A percentile compares a stretch with the other conserved stretches of the same genome.
Evolutionary conservation across 2,888 invertebrate genomes (phyloP).

Genomic region (Drosophila merina): DNA sequence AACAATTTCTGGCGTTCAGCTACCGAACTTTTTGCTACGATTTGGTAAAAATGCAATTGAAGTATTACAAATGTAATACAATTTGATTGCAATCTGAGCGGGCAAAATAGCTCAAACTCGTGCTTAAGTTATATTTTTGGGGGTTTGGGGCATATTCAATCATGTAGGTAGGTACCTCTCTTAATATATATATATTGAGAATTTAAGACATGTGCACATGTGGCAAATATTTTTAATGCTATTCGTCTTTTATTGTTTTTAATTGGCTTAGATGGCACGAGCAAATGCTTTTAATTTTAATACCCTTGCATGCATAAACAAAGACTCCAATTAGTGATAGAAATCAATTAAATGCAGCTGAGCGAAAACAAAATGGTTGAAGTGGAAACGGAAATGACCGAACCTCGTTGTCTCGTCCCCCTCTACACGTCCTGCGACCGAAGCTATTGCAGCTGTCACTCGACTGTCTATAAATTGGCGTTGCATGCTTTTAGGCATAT

Average conservation of each 20-base stretch:
- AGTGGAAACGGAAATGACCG: constrained; percentile 8
- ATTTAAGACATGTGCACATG: constrained; percentile 20
- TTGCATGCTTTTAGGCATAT: constrained; percentile 34
- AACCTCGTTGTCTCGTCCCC: not conserved
- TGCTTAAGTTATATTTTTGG: not conserved
- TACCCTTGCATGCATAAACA: constrained; percentile 43
- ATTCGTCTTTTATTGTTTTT: constrained; percentile 25
- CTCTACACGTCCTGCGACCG: too few species aligned
- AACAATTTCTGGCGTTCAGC: constrained; percentile 59
- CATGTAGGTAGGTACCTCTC: not conserved
- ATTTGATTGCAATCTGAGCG: constrained; percentile 55
- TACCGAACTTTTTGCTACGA: constrained; percentile 45
- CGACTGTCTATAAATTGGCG: not conserved
- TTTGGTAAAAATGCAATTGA: constrained; percentile 59
- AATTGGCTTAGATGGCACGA: constrained; percentile 38
- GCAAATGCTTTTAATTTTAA: constrained; percentile 49
- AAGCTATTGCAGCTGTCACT: not conserved
- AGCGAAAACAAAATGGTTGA: constrained; percentile 13
- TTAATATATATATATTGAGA: not conserved
- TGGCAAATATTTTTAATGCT: constrained; percentile 16
- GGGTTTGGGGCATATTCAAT: not conserved
- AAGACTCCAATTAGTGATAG: constrained; percentile 45
- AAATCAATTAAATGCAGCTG: constrained; percentile 45
- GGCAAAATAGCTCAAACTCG: constrained; percentile 3
- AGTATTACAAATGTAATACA: constrained; percentile 67